These are phyloP conservation scores for Oophaga pumilio DNA, from an alignment of 2,113 vertebrate species.

Conservation along the genomic window DNA sequence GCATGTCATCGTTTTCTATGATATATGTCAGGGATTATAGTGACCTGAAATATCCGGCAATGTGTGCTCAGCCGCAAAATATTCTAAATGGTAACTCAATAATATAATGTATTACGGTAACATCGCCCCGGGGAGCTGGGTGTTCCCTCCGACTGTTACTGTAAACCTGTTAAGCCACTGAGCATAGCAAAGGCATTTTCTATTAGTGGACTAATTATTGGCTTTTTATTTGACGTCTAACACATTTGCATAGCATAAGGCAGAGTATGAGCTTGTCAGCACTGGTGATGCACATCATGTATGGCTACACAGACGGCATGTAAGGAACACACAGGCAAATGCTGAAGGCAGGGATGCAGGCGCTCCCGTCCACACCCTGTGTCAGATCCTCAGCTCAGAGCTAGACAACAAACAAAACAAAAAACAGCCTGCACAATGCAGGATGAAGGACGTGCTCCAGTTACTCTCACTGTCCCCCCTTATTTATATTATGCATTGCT, in stretches of 20 bases:
- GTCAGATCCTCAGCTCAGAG: constrained; percentile 22
- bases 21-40: too few relatives aligned
- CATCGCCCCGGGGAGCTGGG: not conserved
- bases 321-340: not conserved
- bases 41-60: not conserved
- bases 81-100: not conserved
- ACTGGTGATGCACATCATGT: not conserved
- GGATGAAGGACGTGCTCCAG: not conserved
- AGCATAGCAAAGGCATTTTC: not conserved
- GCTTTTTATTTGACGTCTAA: not conserved
- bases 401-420: not conserved
- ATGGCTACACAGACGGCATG: not conserved
- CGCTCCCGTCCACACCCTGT: constrained; percentile 34
- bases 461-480: not conserved
- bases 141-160: not conserved
- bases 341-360: constrained; percentile 5
- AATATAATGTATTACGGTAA: not conserved
- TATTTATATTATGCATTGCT: too few relatives aligned
- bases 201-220: not conserved
- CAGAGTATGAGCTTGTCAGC: not conserved
- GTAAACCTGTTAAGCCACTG: constrained; percentile 27
- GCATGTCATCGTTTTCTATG: too few relatives aligned
- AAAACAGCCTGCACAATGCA: not conserved
- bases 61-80: not conserved
- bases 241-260: not conserved